Evolutionary conservation across 2,888 invertebrate species (phyloP).

Genomic region (Dyspetes luteomarginatus): DNA sequence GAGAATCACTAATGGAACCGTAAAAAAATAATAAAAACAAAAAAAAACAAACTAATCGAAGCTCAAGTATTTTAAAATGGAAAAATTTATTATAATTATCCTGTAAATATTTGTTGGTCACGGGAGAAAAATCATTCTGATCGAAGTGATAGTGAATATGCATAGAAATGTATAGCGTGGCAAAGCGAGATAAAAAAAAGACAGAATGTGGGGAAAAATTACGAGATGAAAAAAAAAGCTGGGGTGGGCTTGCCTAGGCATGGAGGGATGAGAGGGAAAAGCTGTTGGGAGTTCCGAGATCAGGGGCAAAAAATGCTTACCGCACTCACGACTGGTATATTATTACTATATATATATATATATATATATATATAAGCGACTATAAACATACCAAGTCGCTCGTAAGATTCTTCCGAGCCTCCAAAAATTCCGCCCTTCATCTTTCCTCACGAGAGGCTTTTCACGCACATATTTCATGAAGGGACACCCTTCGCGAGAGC

Average conservation of each 20-base stretch:
- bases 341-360: not conserved
- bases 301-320: slow-evolving; percentile 4
- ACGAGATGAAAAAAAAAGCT: not conserved
- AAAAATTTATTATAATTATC: not conserved
- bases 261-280: not conserved
- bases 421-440: not conserved
- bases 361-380: not conserved
- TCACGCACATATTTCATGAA: slow-evolving; percentile 28
- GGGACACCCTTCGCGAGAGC: not conserved
- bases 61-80: not conserved
- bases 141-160: not conserved
- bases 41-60: not conserved
- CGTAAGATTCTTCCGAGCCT: not conserved
- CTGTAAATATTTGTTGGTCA: not conserved
- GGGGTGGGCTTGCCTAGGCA: not conserved
- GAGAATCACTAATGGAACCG: not conserved
- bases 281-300: not conserved
- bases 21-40: not conserved
- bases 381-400: not conserved
- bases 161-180: not conserved
- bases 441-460: slow-evolving; percentile 15
- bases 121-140: not conserved
- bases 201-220: not conserved
- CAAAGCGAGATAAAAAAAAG: not conserved
- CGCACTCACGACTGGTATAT: slow-evolving; percentile 2